Base-by-base conservation (phyloP, 1,140 invertebrate species). In the Nylanderia fulva region DNA sequence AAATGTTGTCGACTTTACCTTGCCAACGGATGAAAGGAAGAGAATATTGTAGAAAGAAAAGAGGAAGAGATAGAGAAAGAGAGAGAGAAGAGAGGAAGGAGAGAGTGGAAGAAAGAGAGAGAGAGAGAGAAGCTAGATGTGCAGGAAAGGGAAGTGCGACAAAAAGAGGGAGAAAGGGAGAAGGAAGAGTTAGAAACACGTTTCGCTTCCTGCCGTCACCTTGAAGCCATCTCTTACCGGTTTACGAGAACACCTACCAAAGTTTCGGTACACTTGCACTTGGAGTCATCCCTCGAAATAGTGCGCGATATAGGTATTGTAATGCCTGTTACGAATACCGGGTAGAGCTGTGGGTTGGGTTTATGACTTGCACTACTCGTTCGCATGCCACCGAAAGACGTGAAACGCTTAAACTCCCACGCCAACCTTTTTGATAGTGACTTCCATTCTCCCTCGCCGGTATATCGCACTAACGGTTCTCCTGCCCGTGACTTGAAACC, bases 201-300 rank as follows among this genome's bases (percentile, higher is more conserved):
- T 84, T 90, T 87, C 66, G 68, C 79, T 87, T 87, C 74, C 72
- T 90, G 71, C 85, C 79, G 85, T 88, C 87, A 84, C 87, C 85
- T 87, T 86, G 77, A 84, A 88, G 56, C 68, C 69, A 89, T 90
- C 89, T 77, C 85, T 90, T 87, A 85, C 85, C 83, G 77, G 85
- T 91, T 90, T 91, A 89, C 74, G 89, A 90, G 61, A 45, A 29
- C 36, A 58, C 58, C 84, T 63, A 68, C 75, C 72, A 88, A 85
- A 87, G 39, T 89, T 91, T 87, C 61, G 74, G 58, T 90, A 84
- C 64, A 75, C 60, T 85, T 63, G 68, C 85, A 85, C 75, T 88
- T 85, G 88, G 88, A 90, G 89, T 87, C 89, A 90, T 90, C 84
- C 74, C 84, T 84, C 75, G 85, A 82, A 90, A 90, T 89, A 87